Evolutionary conservation across 2,888 invertebrate genomes (phyloP), one percentile per base, ranked within the genome.

Genomic region (Trissolcus japonicus): DNA sequence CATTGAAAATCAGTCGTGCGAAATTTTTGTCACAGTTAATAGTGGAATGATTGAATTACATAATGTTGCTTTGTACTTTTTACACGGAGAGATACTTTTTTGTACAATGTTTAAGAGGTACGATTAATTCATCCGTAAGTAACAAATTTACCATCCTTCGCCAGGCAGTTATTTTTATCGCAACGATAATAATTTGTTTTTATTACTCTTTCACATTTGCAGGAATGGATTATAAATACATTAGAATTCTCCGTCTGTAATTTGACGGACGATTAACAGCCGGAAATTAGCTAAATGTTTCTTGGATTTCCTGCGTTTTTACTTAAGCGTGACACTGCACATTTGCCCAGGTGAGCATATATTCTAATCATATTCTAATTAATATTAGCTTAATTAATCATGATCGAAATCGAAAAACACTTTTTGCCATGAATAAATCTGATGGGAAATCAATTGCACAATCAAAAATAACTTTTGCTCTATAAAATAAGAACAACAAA

Each of bases 281-380:
- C 46, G 59, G 48, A 48, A 59, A 48, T 59, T 29, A 48, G 17
- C 41, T n/a, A 19, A 57, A 41, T 21, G 25, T 59, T 48, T 59
- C 25, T 40, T 48, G 59, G 16, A 59, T 46, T 48, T 57, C 43
- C 19, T 14, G 57, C 13, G 40, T 35, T 57, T 57, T 57, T 43
- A n/a, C 19, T 16, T 19, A 43, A n/a, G 25, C 57, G 46, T 57
- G 57, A 57, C 57, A 19, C 9, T 41, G 57, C 43, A 57, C 16
- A 43, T 40, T 35, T 35, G 17, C 0, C 19, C 19, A n/a, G 17
- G 7, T 16, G 41, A 41, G 11, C 40, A 40, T n/a, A n/a, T n/a
- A n/a, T n/a, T n/a, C n/a, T n/a, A n/a, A n/a, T 1, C 11, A 14
- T 35, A 6, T 13, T 14, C 16, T 16, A 40, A 56, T 35, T 35